These are phyloP conservation scores for Sarcoramphus papa DNA, from an alignment of 2,797 vertebrate genomes.

Conservation along the genomic window DNA sequence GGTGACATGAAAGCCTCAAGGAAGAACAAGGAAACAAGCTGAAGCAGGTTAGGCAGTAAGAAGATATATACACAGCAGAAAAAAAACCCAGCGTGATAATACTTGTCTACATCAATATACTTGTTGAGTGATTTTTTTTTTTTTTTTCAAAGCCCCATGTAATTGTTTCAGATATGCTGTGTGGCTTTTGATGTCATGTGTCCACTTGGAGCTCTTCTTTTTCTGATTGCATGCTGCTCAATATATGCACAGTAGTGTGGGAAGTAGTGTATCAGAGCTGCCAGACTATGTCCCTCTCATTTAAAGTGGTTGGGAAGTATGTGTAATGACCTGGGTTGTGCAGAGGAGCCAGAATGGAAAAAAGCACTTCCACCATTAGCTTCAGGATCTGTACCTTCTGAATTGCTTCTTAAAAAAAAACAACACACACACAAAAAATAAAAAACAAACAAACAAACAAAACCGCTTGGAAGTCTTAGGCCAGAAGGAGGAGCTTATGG, in stretches of 20 bases:
- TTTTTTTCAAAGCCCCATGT: rapidly evolving
- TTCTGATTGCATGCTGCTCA: neutral
- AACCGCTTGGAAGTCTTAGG: neutral
- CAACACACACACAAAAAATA: no score
- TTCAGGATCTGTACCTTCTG: neutral
- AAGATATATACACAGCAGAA: neutral
- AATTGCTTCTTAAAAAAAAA: neutral
- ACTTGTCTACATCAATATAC: neutral
- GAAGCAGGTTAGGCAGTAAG: neutral
- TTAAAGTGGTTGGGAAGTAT: neutral
- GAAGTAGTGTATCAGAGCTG: neutral
- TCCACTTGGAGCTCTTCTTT: neutral
- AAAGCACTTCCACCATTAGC: neutral
- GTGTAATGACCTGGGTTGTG: neutral
- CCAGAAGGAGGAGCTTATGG: neutral
- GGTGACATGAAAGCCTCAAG: neutral
- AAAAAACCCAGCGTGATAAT: neutral
- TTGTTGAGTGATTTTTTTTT: rapidly evolving
- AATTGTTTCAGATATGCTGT: neutral
- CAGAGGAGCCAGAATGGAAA: neutral
- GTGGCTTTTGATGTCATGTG: neutral
- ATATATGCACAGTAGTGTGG: neutral
- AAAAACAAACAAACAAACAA: neutral
- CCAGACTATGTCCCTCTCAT: neutral
- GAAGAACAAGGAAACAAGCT: neutral